These are phyloP conservation scores for Mola mola DNA, from an alignment of 2,113 vertebrate species.

Conservation along the genomic window DNA sequence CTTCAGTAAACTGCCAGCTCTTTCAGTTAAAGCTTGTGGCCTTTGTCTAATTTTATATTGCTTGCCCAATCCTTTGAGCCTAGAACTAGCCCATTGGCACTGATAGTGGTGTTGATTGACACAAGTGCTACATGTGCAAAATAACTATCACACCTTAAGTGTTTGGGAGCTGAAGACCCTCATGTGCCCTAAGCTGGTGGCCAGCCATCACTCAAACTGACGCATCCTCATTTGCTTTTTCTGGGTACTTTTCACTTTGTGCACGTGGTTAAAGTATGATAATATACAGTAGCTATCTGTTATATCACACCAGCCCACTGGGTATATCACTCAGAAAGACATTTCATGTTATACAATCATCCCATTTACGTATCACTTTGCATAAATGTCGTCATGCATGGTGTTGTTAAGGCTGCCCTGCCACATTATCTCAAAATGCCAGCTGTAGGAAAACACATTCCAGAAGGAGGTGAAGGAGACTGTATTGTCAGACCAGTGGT, in stretches of 20 bases:
- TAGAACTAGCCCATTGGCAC: too few relatives aligned
- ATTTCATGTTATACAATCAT: slow-evolving; percentile 59
- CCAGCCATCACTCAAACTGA: slow-evolving; percentile 54
- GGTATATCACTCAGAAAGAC: slow-evolving; percentile 57
- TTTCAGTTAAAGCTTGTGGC: too few relatives aligned
- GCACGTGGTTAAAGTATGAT: slow-evolving; percentile 39
- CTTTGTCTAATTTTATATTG: too few relatives aligned
- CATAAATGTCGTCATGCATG: slow-evolving; percentile 43
- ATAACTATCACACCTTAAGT: slow-evolving; percentile 38
- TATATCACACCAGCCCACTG: slow-evolving; percentile 68
- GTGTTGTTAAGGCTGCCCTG: slow-evolving; percentile 7
- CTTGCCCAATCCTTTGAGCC: too few relatives aligned
- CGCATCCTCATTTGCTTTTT: slow-evolving; percentile 11
- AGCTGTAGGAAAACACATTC: slow-evolving; percentile 24
- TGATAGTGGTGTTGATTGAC: too few relatives aligned
- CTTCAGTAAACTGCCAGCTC: too few relatives aligned
- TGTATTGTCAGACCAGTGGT: slow-evolving; percentile 14
- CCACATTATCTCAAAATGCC: slow-evolving; percentile 28
- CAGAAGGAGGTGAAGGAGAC: too few relatives aligned
- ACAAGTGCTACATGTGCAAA: slow-evolving; percentile 4
- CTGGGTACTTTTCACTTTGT: slow-evolving; percentile 23
- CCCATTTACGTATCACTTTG: slow-evolving; percentile 51
- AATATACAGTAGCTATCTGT: slow-evolving; percentile 58
- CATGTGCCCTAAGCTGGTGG: slow-evolving; percentile 20
- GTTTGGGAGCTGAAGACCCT: slow-evolving; percentile 33